Percentiles rank a stretch among this genome's conserved stretches.
These are phyloP conservation scores for Meliscaeva auricollis DNA, from an alignment of 2,888 invertebrate genomes.

Conservation along the genomic window DNA sequence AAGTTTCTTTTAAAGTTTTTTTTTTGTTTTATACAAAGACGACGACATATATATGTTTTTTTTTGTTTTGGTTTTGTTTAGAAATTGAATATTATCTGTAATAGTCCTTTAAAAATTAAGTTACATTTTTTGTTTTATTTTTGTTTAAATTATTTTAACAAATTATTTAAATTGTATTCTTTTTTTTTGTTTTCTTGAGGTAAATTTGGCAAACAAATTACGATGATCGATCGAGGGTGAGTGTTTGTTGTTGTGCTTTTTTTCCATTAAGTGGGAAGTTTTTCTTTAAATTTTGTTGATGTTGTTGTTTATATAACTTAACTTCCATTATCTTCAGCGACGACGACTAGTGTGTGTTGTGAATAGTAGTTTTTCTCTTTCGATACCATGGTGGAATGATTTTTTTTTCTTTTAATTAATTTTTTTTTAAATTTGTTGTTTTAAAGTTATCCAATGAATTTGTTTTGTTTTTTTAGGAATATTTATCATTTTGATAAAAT, in stretches of 20 bases:
- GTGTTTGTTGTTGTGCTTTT: conserved; percentile 61
- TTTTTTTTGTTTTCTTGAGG: conserved; percentile 80
- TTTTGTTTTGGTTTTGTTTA: conserved; percentile 41
- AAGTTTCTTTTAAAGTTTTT: conserved; percentile 58
- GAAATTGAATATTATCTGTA: conserved; percentile 66
- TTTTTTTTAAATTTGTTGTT: conserved; percentile 20
- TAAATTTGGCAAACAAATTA: conserved; percentile 83
- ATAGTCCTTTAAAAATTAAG: conserved; percentile 65
- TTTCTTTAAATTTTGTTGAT: conserved; percentile 16
- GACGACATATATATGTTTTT: conserved; percentile 59
- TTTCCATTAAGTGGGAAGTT: conserved; percentile 47
- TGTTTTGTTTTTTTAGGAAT: conserved; percentile 41
- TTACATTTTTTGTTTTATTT: conserved; percentile 48
- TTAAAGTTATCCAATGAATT: conserved; percentile 53
- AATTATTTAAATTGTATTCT: conserved; percentile 63
- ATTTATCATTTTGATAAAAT: conserved; percentile 43
- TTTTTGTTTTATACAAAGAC: conserved; percentile 65
- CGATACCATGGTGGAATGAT: conserved; percentile 78
- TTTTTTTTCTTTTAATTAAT: conserved; percentile 9
- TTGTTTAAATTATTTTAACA: conserved; percentile 57
- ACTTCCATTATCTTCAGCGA: conserved; percentile 77
- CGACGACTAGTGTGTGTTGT: conserved; percentile 82
- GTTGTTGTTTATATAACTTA: conserved; percentile 43
- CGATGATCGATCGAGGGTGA: conserved; percentile 66
- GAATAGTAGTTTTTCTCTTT: conserved; percentile 78